Base-by-base conservation (phyloP, 2,888 invertebrate genomes). In the Epinotia demarniana region DNA sequence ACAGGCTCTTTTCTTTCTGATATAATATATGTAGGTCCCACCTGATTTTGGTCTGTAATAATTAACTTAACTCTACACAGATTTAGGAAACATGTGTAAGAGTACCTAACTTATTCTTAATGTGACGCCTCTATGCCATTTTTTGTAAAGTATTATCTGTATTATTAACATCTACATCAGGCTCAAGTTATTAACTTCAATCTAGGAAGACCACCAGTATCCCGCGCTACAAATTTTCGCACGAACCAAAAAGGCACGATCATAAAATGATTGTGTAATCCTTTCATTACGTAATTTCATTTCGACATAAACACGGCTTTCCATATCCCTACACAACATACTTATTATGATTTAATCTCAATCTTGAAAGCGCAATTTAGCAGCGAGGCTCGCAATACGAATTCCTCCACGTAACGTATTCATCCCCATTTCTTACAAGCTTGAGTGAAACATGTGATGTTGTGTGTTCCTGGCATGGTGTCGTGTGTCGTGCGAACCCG, bases 391-490 rank as follows among this genome's bases (percentile, higher is more conserved):
- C 77, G 77, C 80, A 80, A 78, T 78, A 77, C 77, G 81, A 88
- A 92, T 93, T 89, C 92, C 88, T 86, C 76, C 91, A 89, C 92
- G 92, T 91, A 89, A 84, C 82, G 83, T 84, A 86, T 86, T 87
- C 89, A 90, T 86, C 89, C 88, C 87, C 87, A 87, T 90, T 86
- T 83, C 87, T 89, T 86, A 88, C 78, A 76, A 76, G 79, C 82
- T 81, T 83, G 88, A 89, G 88, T 89, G 90, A 89, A 88, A 89
- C 88, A 90, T 88, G 86, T 83, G 83, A 85, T 81, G 84, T 85
- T 86, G 87, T 88, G 87, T 88, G 61, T 90, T 86, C 83, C 86
- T 79, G 83, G 89, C 88, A 89, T 88, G 88, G 92, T 92, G 93
- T 93, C 92, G 89, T 90, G 84, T 93, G 89, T 92, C 93, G 82